Evolutionary conservation across 2,797 vertebrate genomes (phyloP).

Genomic region (Malurus splendens): DNA sequence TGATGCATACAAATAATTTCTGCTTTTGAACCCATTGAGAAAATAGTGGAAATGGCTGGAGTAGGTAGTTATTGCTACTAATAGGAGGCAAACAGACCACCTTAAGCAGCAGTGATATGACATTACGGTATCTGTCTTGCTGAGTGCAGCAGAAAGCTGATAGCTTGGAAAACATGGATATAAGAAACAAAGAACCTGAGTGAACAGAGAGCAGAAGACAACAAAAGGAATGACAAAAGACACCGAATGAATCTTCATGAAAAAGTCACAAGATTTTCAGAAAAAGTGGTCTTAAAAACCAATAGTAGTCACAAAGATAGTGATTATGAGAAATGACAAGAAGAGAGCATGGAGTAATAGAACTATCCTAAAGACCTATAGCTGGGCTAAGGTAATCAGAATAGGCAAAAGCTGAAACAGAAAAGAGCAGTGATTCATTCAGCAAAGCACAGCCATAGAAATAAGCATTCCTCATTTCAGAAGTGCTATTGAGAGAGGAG

Average conservation of each 20-base stretch:
- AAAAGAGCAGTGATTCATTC: background rate
- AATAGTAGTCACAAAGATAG: background rate
- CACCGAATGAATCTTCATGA: background rate
- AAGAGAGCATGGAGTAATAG: background rate
- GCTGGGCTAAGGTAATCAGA: background rate
- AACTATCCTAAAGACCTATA: background rate
- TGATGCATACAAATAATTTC: background rate
- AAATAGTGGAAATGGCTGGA: background rate
- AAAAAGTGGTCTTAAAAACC: background rate
- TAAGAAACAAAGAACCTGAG: background rate
- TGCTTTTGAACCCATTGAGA: background rate
- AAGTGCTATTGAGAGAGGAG: background rate
- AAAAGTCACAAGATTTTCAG: background rate
- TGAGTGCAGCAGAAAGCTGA: background rate
- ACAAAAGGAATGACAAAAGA: background rate
- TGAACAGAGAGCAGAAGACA: background rate
- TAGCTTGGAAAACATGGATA: background rate
- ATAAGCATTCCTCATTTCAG: background rate
- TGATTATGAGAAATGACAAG: background rate
- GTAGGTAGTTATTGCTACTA: background rate
- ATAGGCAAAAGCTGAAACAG: background rate
- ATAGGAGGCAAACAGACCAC: background rate
- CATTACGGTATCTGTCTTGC: background rate
- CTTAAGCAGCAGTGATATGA: background rate
- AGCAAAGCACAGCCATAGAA: background rate